Evolutionary conservation across 2,797 vertebrate genomes (phyloP).

Genomic region (Arrhamphus sclerolepis): DNA sequence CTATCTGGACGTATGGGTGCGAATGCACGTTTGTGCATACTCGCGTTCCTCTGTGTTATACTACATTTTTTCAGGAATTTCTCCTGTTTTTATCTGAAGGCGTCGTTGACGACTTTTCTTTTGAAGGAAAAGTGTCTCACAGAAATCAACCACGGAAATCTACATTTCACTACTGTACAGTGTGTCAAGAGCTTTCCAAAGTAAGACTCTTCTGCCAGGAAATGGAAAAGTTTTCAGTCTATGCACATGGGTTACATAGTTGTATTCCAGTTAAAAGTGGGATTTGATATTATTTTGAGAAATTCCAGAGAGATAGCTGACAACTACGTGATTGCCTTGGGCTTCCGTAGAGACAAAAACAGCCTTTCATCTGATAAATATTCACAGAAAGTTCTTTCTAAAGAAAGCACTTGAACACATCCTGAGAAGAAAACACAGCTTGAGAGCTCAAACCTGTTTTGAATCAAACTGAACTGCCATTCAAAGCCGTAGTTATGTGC

Average conservation of each 20-base stretch:
- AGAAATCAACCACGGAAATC: not conserved
- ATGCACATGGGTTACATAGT: not conserved
- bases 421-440: too few relatives aligned
- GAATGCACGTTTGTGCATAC: not conserved
- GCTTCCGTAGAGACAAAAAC: not conserved
- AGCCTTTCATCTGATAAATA: too few relatives aligned
- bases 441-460: too few relatives aligned
- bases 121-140: too few relatives aligned
- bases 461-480: too few relatives aligned
- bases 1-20: not conserved
- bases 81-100: not conserved
- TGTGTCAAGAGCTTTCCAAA: not conserved
- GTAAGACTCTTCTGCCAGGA: not conserved
- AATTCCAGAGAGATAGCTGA: not conserved
- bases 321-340: not conserved
- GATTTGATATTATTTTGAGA: constrained; percentile 1
- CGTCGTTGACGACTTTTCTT: not conserved
- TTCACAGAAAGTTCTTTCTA: too few relatives aligned
- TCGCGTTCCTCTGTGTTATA: not conserved
- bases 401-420: too few relatives aligned
- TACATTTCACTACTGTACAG: not conserved
- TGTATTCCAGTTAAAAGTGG: not conserved
- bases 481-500: too few relatives aligned
- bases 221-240: not conserved
- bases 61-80: not conserved